Base-by-base conservation (phyloP, 2,888 invertebrate species). In the Bhutanitis thaidina region DNA sequence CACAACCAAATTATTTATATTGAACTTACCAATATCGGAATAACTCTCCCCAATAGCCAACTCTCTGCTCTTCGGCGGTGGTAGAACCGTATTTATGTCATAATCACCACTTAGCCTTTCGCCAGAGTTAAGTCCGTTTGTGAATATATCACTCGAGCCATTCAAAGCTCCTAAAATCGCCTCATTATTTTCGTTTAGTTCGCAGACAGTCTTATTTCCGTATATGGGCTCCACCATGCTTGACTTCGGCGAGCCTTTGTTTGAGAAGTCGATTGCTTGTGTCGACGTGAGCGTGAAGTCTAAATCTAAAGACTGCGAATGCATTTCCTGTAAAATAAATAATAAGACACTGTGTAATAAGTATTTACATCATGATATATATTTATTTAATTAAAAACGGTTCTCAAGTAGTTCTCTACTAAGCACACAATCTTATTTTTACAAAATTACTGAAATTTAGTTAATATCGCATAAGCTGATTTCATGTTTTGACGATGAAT, bases 41-140 rank as follows among this genome's bases (percentile, higher is more conserved):
- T 90, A 90, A 65, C 90, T 90, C 62, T 90, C 90, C 37, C 90
- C 90, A 48, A 90, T 90, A 1, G 90, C 90, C n/a, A 90, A 63
- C 64, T 90, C 90, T 43, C 90, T 67, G 53, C 73, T 87, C 60
- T 90, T 90, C 4, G 90, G 90, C 47, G 90, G 89, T 9, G 90
- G 90, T 54, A 90, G 65, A 1, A 90, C 89, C 9, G 74, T 80
- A 57, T 88, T 86, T 40, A 89, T 88, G 55, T 90, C 90, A 58
- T 90, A 90, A 62, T 90, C 90, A 1, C 89, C 90, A 47, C 89
- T 89, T 39, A 89, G 67, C 50, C 90, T 72, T 7, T 88, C 90
- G 1, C 73, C 59, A 13, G 74, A 63, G 52, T 66, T 77, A 14
- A 87, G 71, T 43, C 87, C 89, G 52, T 88, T 87, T 27, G 83